Evolutionary conservation across 2,888 invertebrate species (phyloP).

Genomic region (Heteropelma amictum): DNA sequence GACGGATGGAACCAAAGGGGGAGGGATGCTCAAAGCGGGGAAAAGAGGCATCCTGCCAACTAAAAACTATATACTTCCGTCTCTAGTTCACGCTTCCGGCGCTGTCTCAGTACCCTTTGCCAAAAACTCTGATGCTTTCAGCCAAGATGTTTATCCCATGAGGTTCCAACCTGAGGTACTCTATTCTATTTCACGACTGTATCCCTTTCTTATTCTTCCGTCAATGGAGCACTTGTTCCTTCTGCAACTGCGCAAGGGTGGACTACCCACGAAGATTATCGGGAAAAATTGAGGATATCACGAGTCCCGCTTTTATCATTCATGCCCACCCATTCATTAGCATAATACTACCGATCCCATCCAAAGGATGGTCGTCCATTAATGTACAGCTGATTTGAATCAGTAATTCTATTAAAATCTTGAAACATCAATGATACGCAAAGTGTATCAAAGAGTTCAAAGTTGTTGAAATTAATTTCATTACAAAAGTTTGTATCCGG

Average conservation of each 20-base stretch:
- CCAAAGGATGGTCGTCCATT: no score
- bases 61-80: constrained; percentile 37
- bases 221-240: background rate
- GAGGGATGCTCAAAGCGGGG: background rate
- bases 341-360: no score
- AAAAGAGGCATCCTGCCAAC: constrained; percentile 45
- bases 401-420: no score
- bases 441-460: no score
- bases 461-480: no score
- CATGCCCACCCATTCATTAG: no score
- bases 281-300: background rate
- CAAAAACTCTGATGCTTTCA: constrained; percentile 29
- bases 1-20: background rate
- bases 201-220: background rate
- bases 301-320: no score
- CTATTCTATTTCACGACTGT: background rate
- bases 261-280: background rate
- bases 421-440: no score
- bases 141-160: constrained; percentile 46
- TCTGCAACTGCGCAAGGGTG: no score
- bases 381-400: no score
- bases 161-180: constrained; percentile 13
- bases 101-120: constrained; percentile 10
- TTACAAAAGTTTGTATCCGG: no score
- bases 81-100: constrained; percentile 42